Evolutionary conservation across 2,797 vertebrate genomes (phyloP).

Genomic region (Dendrocincla tyrannina): DNA sequence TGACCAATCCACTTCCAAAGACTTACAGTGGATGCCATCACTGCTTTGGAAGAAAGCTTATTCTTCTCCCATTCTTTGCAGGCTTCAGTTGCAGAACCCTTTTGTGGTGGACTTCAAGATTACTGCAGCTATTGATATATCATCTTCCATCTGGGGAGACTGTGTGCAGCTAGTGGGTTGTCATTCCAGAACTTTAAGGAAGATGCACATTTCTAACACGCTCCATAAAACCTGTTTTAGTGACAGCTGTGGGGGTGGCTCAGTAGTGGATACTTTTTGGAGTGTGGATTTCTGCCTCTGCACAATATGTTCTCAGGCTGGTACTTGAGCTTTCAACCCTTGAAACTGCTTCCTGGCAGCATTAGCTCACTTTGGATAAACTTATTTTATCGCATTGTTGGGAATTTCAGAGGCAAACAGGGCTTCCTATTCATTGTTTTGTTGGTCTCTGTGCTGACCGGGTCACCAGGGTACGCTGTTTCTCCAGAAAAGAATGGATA

Average conservation of each 20-base stretch:
- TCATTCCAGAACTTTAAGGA: not conserved
- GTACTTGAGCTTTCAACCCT: not conserved
- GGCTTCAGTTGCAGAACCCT: not conserved
- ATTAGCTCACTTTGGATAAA: not conserved
- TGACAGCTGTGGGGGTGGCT: not conserved
- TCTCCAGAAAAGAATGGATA: not conserved
- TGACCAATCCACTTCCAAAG: not conserved
- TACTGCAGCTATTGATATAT: not conserved
- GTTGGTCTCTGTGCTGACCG: not conserved
- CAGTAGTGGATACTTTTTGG: not conserved
- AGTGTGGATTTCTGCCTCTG: not conserved
- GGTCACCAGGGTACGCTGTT: not conserved
- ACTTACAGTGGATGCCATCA: not conserved
- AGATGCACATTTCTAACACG: not conserved
- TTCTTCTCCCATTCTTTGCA: slow-evolving; percentile 9
- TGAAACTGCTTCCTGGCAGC: not conserved
- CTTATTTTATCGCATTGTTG: not conserved
- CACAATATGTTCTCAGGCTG: not conserved
- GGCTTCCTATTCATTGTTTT: not conserved
- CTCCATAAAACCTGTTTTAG: not conserved
- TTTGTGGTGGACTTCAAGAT: not conserved
- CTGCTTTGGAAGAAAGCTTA: not conserved
- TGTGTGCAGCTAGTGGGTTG: not conserved
- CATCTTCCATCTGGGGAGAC: not conserved
- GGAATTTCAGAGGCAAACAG: not conserved